phyloP scores from a whole-genome alignment of 1,140 invertebrate genomes.

The Xylocopa sonorina region DNA sequence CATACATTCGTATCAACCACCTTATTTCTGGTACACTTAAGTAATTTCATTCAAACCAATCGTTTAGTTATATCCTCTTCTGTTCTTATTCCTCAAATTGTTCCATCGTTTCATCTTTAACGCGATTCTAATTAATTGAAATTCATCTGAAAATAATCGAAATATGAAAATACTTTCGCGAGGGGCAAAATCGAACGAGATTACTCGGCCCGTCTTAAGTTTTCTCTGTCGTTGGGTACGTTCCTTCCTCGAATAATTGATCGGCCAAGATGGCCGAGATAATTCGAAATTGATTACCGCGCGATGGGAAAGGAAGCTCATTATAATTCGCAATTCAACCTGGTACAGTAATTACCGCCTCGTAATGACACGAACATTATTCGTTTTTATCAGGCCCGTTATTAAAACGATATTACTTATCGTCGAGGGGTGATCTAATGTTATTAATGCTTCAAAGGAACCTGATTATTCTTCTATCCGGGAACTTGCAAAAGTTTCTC shows the following conservation, averaged over 20 bases:
- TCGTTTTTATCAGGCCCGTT: neutral
- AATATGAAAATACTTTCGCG: neutral
- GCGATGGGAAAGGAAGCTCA: constrained; percentile 9
- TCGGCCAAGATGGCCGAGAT: neutral
- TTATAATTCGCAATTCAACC: constrained; percentile 5
- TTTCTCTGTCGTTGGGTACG: neutral
- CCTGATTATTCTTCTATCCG: neutral
- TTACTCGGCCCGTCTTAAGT: neutral
- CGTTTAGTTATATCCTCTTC: too few relatives aligned
- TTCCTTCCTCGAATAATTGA: constrained; percentile 3
- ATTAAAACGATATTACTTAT: neutral
- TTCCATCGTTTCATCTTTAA: too few relatives aligned
- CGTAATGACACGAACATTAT: neutral
- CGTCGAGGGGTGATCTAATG: neutral
- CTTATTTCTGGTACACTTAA: too few relatives aligned
- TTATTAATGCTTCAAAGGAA: neutral
- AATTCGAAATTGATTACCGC: constrained; percentile 36
- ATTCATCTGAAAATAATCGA: neutral
- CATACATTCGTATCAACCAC: too few relatives aligned
- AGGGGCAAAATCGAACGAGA: neutral
- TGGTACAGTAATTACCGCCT: neutral
- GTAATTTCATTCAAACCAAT: too few relatives aligned
- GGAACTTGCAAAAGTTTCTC: too few relatives aligned
- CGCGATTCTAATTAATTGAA: neutral
- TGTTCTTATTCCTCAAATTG: too few relatives aligned